Evolutionary conservation across 2,113 vertebrate genomes (phyloP).

Genomic region (Crotalus viridis): DNA sequence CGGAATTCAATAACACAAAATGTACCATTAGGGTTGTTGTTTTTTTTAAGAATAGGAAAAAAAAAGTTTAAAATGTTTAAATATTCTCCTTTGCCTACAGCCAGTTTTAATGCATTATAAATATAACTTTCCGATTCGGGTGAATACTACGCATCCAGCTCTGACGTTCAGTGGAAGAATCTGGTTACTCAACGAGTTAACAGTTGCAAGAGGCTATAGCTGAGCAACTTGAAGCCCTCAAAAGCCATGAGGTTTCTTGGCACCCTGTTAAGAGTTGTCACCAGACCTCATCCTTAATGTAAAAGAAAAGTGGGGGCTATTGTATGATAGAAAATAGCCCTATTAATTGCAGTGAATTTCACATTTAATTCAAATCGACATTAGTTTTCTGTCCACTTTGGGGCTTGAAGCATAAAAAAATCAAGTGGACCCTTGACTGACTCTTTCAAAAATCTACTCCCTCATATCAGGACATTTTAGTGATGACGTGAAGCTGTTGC

Average conservation of each 20-base stretch:
- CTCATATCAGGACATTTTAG: not conserved
- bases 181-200: not conserved
- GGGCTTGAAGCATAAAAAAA: not conserved
- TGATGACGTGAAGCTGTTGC: not conserved
- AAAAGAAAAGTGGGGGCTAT: not conserved
- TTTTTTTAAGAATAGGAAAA: conserved; percentile 27
- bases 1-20: conserved; percentile 27
- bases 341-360: not conserved
- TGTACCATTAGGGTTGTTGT: conserved; percentile 3
- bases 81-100: rapidly evolving
- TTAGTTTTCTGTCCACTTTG: not conserved
- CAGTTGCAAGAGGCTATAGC: not conserved
- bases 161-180: not conserved
- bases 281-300: not conserved
- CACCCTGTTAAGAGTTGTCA: not conserved
- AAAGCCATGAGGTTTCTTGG: not conserved
- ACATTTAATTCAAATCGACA: not conserved
- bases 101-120: not conserved
- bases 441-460: not conserved
- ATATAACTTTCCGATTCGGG: no score
- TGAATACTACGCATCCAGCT: not conserved
- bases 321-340: not conserved
- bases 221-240: not conserved
- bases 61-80: conserved; percentile 31
- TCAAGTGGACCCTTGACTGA: not conserved